Evolutionary conservation across 64 coral and sea anemone genomes (phyloP), one percentile per base, ranked within the genome.

Genomic region (Actinia tenebrosa): DNA sequence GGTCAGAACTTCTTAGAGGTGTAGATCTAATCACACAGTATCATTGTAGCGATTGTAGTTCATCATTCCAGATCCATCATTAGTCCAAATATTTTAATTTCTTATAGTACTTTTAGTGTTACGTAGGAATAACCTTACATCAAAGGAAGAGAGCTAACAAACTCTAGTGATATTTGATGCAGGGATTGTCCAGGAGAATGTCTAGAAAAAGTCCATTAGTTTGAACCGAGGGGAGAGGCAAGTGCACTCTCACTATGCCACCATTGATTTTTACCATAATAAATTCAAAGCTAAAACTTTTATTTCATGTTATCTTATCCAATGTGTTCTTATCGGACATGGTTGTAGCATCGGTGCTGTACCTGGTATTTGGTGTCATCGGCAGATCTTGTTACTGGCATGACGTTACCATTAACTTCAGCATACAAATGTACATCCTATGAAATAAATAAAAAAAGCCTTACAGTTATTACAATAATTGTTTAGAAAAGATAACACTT

Each of bases 1-100:
- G 64, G 81, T 95, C 89, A 91, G 93, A 91, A 91, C 89, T 91
- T 95, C 93, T 91, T 91, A 91, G 89, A 91, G 93, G 93, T 91
- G 72, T 56, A 25, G 20, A 88, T 45, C 58, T 79, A 88, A 88
- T 92, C 90, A 92, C 90, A 63, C 27, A 50, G 23, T 20, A 58
- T 83, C 80, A 83, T 83, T 83, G 80, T 83, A 83, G 80, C 80
- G 80, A 53, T 83, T 83, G 53, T 68, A 17, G 68, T 80, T 87
- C 78, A 80, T 87, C 78, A 80, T 69, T 64, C 50, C 84, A 87
- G 75, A 20, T 54, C 27, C 26, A 66, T 66, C 16, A 61, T 25
- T 69, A n/a, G n/a, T 2, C 47, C 5, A 25, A 23, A 25, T 37
- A 37, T 37, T 37, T 37, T 37, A 37, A 37, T 37, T 37, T 37